A percentile compares a stretch with the other conserved stretches of the same genome.
Conservation (phyloP, 1,140 invertebrate species). For the Halictus rubicundus region DNA sequence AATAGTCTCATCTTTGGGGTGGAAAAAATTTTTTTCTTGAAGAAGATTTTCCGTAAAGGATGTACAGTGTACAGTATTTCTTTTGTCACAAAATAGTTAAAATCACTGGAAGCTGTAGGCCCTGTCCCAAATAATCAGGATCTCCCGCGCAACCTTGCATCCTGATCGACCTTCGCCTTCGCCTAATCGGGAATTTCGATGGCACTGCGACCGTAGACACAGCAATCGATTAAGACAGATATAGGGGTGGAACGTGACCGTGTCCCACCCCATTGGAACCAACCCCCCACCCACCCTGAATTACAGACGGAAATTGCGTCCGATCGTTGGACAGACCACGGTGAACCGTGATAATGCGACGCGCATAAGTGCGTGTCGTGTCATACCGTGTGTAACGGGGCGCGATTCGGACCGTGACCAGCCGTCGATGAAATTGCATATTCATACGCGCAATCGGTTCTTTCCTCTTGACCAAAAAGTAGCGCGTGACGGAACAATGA, state of each 20-base stretch:
- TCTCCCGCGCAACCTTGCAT: too few species aligned
- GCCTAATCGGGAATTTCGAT: too few species aligned
- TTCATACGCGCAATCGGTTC: slow-evolving; percentile 58
- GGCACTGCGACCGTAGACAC: too few species aligned
- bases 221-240: background rate
- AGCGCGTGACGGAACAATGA: slow-evolving; percentile 43
- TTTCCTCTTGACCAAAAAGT: slow-evolving; percentile 50
- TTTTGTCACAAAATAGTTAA: too few species aligned
- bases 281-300: background rate
- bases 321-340: background rate
- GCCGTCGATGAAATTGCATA: slow-evolving; percentile 70
- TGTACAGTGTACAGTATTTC: too few species aligned
- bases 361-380: slow-evolving; percentile 27
- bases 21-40: too few species aligned
- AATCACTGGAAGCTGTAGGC: too few species aligned
- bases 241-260: background rate
- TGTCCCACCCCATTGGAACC: background rate
- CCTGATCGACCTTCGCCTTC: too few species aligned
- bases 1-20: too few species aligned
- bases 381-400: slow-evolving; percentile 28
- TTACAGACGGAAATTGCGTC: background rate
- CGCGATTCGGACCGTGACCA: slow-evolving; percentile 30
- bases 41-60: too few species aligned
- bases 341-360: background rate
- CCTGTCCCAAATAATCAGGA: too few species aligned